phyloP scores from a whole-genome alignment of 2,797 vertebrate species.

The Bryconaethiops microstoma region DNA sequence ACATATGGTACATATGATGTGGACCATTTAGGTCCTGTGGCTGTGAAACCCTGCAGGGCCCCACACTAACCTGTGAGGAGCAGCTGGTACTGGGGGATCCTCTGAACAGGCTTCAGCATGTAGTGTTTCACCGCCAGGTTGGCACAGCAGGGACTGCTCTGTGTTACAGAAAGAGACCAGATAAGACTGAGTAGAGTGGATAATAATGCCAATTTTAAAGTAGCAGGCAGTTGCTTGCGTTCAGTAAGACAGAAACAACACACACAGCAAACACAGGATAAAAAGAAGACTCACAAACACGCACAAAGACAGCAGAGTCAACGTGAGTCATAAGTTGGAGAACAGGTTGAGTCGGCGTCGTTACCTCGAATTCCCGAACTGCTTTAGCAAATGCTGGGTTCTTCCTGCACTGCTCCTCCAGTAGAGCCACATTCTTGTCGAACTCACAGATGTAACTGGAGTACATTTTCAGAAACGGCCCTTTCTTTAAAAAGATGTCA shows the following conservation, averaged over 20 bases:
- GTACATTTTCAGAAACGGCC: constrained; percentile 98
- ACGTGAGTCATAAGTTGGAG: background rate
- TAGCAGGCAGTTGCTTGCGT: constrained; percentile 1
- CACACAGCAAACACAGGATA: background rate
- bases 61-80: constrained; percentile 88
- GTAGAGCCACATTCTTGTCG: constrained; percentile 90
- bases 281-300: background rate
- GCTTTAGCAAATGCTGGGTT: constrained; percentile 85
- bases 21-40: no score
- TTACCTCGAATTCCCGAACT: constrained; percentile 94
- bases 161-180: constrained; percentile 50
- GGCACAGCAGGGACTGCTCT: constrained; percentile 92
- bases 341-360: constrained; percentile 61
- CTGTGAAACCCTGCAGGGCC: background rate
- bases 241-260: background rate
- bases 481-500: constrained; percentile 96
- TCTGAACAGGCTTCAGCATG: constrained; percentile 95
- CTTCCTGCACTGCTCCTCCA: constrained; percentile 94
- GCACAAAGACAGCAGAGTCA: constrained; percentile 7
- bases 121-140: constrained; percentile 94
- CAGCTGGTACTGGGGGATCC: constrained; percentile 95
- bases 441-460: constrained; percentile 97
- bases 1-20: no score
- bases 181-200: background rate
- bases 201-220: background rate